Conservation (phyloP, 1,140 invertebrate species). For the Cotesia chilonis region DNA sequence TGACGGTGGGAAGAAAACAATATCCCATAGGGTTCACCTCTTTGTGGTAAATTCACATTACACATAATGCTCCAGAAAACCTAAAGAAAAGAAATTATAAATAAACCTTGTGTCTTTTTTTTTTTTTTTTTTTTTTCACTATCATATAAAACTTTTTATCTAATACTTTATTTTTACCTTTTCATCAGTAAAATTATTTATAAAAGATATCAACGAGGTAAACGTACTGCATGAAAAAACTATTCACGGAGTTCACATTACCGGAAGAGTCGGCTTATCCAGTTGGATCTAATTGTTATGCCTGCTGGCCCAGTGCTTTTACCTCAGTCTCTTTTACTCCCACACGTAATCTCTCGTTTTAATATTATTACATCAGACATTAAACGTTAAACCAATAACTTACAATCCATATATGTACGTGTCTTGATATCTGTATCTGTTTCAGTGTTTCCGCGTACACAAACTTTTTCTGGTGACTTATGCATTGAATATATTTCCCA, state of each 20-base stretch:
- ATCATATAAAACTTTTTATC: neutral
- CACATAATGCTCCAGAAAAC: conserved; percentile 31
- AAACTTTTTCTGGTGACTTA: neutral
- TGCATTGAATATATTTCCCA: too few relatives aligned
- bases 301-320: conserved; percentile 43
- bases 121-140: neutral
- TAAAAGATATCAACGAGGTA: conserved; percentile 14
- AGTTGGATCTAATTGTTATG: conserved; percentile 54
- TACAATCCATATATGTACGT: neutral
- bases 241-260: conserved; percentile 53
- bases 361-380: conserved; percentile 28
- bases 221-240: neutral
- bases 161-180: conserved; percentile 7
- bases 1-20: conserved; percentile 33
- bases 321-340: conserved; percentile 27
- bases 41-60: conserved; percentile 23
- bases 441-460: conserved; percentile 9
- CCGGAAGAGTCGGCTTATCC: conserved; percentile 49
- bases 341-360: conserved; percentile 30
- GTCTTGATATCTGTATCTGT: neutral
- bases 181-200: neutral
- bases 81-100: conserved; percentile 25
- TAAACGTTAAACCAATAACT: conserved; percentile 2
- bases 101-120: conserved; percentile 21
- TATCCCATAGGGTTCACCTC: conserved; percentile 25